Conservation (phyloP, 2,797 vertebrate genomes). For the Coregonus suidteri region DNA sequence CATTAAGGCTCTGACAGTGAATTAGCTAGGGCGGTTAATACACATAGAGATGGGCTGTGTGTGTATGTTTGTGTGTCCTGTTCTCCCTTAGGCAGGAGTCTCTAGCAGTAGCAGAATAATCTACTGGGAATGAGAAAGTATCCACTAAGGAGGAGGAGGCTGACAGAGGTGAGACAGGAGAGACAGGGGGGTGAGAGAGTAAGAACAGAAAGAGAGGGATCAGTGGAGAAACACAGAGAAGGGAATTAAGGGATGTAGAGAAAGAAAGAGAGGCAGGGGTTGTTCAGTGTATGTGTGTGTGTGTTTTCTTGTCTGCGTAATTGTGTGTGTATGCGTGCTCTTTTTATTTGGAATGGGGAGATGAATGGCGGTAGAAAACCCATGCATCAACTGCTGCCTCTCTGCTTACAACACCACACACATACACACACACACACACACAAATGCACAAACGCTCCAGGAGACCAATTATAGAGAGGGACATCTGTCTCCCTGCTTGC, state of each 20-base stretch:
- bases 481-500: slow-evolving; percentile 49
- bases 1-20: slow-evolving; percentile 6
- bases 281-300: too few species aligned
- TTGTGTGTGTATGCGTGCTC: background rate
- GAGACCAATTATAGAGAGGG: slow-evolving; percentile 50
- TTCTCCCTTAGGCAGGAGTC: background rate
- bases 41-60: background rate
- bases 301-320: background rate
- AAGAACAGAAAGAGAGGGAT: background rate
- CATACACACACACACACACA: slow-evolving; percentile 7
- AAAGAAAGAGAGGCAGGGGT: background rate
- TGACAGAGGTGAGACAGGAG: background rate
- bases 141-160: background rate
- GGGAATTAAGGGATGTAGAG: background rate
- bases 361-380: slow-evolving; percentile 8
- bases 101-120: background rate
- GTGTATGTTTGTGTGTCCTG: background rate
- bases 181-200: background rate
- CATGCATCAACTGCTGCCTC: slow-evolving; percentile 19
- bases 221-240: background rate
- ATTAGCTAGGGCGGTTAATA: slow-evolving; percentile 20
- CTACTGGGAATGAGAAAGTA: background rate
- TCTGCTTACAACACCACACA: slow-evolving; percentile 7
- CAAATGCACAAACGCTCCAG: slow-evolving; percentile 6
- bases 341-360: slow-evolving; percentile 10